Conservation (phyloP, 2,113 vertebrate species). For the Tupaia tana region DNA sequence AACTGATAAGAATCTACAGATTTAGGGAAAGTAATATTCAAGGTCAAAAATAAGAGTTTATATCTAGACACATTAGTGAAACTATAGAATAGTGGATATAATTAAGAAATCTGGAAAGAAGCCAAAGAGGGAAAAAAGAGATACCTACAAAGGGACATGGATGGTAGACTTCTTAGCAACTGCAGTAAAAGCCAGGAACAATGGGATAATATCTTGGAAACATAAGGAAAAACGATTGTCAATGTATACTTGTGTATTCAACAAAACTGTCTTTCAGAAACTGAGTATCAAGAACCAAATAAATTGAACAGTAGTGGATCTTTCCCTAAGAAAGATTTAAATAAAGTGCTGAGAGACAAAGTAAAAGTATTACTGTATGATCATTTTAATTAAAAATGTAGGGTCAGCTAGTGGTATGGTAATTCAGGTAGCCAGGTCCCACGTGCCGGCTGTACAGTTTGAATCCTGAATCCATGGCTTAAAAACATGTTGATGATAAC, state of each 20-base stretch:
- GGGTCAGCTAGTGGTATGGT: no score
- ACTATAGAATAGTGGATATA: no score
- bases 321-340: neutral
- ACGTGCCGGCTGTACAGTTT: no score
- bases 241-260: neutral
- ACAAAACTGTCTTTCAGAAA: neutral
- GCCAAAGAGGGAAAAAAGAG: neutral
- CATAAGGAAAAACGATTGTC: neutral
- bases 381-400: neutral
- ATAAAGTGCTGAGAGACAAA: neutral
- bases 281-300: neutral
- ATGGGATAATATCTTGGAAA: neutral
- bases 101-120: neutral
- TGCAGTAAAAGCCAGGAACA: neutral
- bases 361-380: neutral
- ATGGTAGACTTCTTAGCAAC: neutral
- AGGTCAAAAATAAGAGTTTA: neutral
- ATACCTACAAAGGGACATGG: no score
- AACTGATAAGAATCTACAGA: neutral
- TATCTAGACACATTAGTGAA: neutral
- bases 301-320: neutral
- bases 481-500: no score
- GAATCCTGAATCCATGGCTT: no score
- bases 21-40: neutral
- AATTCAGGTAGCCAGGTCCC: no score